Conservation (phyloP, 2,797 vertebrate genomes). For the Avahi laniger region DNA sequence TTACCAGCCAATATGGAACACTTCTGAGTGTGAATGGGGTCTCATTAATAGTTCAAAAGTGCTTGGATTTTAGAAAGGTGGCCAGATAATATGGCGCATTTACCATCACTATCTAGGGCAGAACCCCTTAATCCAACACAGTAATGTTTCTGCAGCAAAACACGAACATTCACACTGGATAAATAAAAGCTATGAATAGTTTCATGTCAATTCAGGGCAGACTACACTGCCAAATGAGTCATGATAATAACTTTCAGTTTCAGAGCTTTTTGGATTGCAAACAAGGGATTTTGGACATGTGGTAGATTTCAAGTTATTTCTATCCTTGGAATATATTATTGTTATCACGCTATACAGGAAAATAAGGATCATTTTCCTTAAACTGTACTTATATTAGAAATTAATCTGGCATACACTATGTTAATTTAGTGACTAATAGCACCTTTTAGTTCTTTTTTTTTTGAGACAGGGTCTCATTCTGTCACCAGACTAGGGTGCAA, state of each 20-base stretch:
- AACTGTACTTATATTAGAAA: not conserved
- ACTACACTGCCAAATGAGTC: not conserved
- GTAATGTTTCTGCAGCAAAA: not conserved
- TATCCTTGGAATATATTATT: not conserved
- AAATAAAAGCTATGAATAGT: not conserved
- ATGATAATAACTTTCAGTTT: not conserved
- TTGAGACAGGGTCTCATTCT: not conserved
- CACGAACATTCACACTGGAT: not conserved
- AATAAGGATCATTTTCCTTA: slow-evolving; percentile 23
- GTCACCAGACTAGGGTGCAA: not conserved
- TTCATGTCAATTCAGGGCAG: not conserved
- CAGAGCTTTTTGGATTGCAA: slow-evolving; percentile 16
- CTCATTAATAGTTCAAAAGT: not conserved
- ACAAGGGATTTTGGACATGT: not conserved
- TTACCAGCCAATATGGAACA: not conserved
- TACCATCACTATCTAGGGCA: not conserved
- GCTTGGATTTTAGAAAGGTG: not conserved
- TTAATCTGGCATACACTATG: not conserved
- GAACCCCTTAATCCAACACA: not conserved
- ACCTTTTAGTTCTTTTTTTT: not conserved
- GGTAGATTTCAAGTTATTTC: slow-evolving; percentile 52
- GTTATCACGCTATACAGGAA: not conserved
- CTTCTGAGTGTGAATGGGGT: not conserved
- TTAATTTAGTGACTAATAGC: slow-evolving; percentile 6
- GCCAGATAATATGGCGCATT: not conserved